Evolutionary conservation across 2,113 vertebrate genomes (phyloP), one percentile per base, ranked within the genome.

Genomic region (Pterocles burchelli): DNA sequence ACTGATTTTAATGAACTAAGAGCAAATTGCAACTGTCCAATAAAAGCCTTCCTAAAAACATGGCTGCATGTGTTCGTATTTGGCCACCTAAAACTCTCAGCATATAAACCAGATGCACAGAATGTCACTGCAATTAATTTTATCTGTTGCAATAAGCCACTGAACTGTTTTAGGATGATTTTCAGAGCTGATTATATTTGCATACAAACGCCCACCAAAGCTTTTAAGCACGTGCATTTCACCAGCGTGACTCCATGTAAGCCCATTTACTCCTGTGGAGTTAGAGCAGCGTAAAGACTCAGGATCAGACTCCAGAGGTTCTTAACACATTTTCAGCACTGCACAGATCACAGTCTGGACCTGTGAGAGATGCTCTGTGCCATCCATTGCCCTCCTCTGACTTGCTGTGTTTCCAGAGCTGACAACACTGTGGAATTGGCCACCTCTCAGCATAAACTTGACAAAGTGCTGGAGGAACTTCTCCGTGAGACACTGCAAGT

Each of bases 31-130:
- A 84, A 36, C 72, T 51, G 36, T 4, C 76, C 79, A 38, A 31
- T 34, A 28, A 90, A 63, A 67, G 24, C 25, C 3, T 5, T 38
- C 45, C 28, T 33, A 18, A 33, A 54, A 38, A 11, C 54, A 29
- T 1, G 3, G 70, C 55, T 29, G 18, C 17, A 15, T 4, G 9
- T 0, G 0, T 36, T 46, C 14, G 0, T 15, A 33, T 59, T 2
- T 25, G 48, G 8, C 51, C 71, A 34, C 57, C 51, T 88, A 31
- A 58, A 78, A 33, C 6, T 38, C 71, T 48, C 14, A 4, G 59
- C n/a, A 2, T 6, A 4, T 1, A 34, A 54, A 43, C 19, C 26
- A 19, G 25, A 1, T 34, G 38, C 41, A 18, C 26, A 13, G 16
- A 84, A 38, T 1, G 2, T 4, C 66, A 26, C 2, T 48, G 3